These are phyloP conservation scores for Sebastes itinus DNA, from an alignment of 2,797 vertebrate species.

Conservation along the genomic window DNA sequence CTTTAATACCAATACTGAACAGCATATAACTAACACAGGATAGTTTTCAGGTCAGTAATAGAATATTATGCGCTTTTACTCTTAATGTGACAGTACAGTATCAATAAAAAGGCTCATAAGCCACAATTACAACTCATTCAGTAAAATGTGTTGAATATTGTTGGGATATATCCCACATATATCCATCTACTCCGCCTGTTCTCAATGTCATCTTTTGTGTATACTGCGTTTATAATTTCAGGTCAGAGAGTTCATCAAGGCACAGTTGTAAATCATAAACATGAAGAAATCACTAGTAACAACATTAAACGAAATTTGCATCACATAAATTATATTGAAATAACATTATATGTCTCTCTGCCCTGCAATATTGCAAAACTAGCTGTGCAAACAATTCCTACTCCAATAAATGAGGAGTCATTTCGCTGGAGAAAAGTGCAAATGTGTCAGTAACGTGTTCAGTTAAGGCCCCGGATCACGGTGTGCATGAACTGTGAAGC, in stretches of 20 bases:
- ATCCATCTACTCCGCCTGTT: not conserved
- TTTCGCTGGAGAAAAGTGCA: not conserved
- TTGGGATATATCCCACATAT: not conserved
- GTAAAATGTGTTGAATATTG: too few relatives aligned
- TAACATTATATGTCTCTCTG: not conserved
- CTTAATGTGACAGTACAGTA: not conserved
- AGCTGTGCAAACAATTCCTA: not conserved
- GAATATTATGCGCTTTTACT: not conserved
- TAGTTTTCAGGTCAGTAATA: too few relatives aligned
- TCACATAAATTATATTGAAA: not conserved
- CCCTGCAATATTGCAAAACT: not conserved
- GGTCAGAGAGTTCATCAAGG: not conserved
- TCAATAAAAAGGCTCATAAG: too few relatives aligned
- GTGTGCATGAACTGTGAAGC: not conserved
- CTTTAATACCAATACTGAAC: not conserved
- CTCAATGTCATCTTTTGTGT: not conserved
- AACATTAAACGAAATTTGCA: not conserved
- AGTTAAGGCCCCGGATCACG: too few relatives aligned
- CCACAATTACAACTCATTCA: too few relatives aligned
- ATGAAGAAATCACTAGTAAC: not conserved
- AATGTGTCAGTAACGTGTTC: not conserved
- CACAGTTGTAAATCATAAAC: not conserved
- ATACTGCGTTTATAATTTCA: not conserved
- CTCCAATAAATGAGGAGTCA: not conserved
- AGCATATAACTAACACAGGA: not conserved